A percentile compares a stretch with the other conserved stretches of the same genome.
Conservation (phyloP, 1,140 invertebrate genomes). For the Yoshiicerus persimilis region DNA sequence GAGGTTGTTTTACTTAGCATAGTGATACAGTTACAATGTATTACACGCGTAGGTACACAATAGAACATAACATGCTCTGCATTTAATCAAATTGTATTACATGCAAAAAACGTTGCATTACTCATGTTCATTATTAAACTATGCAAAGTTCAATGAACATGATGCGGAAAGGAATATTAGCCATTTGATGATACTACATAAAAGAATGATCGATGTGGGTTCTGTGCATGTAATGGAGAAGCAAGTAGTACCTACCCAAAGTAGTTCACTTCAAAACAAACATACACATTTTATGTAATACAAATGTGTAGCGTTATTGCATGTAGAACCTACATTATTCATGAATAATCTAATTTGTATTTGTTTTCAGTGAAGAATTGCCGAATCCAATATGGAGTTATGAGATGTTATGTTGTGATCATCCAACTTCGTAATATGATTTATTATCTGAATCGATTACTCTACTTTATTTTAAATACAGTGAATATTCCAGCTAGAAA, state of each 20-base stretch:
- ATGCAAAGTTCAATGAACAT: slow-evolving; percentile 3
- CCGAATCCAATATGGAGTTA: not conserved
- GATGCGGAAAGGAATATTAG: not conserved
- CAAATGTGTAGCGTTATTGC: not conserved
- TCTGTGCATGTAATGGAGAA: not conserved
- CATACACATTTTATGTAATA: not conserved
- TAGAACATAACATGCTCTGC: too few relatives aligned
- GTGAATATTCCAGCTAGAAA: not conserved
- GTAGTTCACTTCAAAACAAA: not conserved
- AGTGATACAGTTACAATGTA: not conserved
- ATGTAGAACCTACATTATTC: not conserved
- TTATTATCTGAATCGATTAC: not conserved
- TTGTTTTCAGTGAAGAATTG: not conserved
- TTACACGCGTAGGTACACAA: too few relatives aligned
- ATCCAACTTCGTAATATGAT: not conserved
- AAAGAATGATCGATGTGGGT: not conserved
- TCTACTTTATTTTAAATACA: not conserved
- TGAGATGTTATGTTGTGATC: not conserved
- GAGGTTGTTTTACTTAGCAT: not conserved
- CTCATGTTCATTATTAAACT: not conserved
- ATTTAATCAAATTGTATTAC: not conserved
- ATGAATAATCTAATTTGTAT: not conserved
- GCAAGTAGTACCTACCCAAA: too few relatives aligned
- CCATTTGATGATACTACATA: not conserved
- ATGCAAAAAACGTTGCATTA: not conserved